Percentiles rank a stretch among this genome's conserved stretches.
These are phyloP conservation scores for Albula goreensis DNA, from an alignment of 2,113 vertebrate species.

Conservation along the genomic window DNA sequence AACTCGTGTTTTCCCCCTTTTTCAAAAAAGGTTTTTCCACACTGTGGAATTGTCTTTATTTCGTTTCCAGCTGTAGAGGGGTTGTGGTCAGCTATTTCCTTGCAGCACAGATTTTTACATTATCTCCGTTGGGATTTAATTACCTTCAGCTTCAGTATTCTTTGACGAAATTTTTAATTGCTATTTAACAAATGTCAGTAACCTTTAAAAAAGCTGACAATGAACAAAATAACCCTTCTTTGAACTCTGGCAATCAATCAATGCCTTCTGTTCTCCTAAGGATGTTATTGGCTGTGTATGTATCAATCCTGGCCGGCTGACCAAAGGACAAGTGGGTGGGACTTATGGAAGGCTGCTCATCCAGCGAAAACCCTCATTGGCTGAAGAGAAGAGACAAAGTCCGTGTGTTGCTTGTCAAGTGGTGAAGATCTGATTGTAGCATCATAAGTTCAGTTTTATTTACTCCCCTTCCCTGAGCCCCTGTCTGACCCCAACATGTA, in stretches of 20 bases:
- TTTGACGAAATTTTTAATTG: background rate
- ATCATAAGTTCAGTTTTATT: background rate
- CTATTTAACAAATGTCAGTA: background rate
- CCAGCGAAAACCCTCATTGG: constrained; percentile 8
- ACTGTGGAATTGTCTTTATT: background rate
- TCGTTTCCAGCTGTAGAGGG: background rate
- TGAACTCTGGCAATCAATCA: background rate
- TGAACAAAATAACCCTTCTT: background rate
- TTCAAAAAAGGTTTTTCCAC: background rate
- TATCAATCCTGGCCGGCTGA: constrained; percentile 87
- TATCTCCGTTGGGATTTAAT: background rate
- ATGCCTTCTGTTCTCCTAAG: constrained; percentile 52
- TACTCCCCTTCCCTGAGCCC: background rate
- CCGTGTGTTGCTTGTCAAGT: constrained; percentile 81
- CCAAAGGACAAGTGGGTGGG: constrained; percentile 90
- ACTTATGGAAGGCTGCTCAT: constrained; percentile 81
- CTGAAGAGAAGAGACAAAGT: constrained; percentile 51
- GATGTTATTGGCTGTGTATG: constrained; percentile 85
- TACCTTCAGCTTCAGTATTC: background rate
- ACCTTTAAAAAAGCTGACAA: background rate
- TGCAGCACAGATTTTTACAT: no score
- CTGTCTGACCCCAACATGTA: background rate
- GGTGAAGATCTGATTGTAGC: constrained; percentile 76
- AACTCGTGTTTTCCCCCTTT: background rate
- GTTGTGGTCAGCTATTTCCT: no score